Base-by-base conservation (phyloP, 2,888 invertebrate genomes). In the Drosophila cognata region DNA sequence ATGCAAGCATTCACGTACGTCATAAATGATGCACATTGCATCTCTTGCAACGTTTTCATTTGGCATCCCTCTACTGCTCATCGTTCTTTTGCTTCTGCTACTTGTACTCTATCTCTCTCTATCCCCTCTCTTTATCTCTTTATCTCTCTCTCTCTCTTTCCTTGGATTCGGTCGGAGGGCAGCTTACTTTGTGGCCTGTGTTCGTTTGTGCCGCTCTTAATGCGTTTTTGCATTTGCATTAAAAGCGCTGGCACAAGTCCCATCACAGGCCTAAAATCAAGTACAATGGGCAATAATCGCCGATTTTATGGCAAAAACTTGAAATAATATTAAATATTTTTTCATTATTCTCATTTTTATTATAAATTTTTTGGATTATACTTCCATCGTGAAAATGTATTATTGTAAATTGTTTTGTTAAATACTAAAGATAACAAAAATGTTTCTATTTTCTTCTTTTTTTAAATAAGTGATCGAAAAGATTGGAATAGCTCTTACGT, bases 21-120 rank as follows among this genome's bases (percentile, higher is more conserved):
- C 84, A 88, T 89, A 90, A 87, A 88, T 88, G 84, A 87, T 85
- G 79, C 88, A 89, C 79, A 85, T 73, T 85, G 83, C 69, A 73
- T 69, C 74, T 74, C 77, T 77, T 64, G 71, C 74, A 63, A 70
- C 76, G 74, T 70, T 21, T 46, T 21, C 46, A 69, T 65, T 57
- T 56, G 59, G 33, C 52, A 51, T 38, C 56, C 28, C 35, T 2
- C 28, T n/a, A 35, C 25, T 13, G 6, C 25, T 7, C 28, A 1
- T 18, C 18, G 10, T 18, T 13, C 13, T 6, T 2, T 13, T 29
- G 55, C 13, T 41, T 25, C 58, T 50, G 59, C 58, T 13, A 36
- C 41, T 55, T 52, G 46, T 46, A 50, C 21, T 52, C 11, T 13
- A 3, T 21, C 21, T 6, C 13, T 21, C 43, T 11, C n/a, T 11